phyloP scores from a whole-genome alignment of 2,797 vertebrate genomes.

The Rousettus madagascariensis region DNA sequence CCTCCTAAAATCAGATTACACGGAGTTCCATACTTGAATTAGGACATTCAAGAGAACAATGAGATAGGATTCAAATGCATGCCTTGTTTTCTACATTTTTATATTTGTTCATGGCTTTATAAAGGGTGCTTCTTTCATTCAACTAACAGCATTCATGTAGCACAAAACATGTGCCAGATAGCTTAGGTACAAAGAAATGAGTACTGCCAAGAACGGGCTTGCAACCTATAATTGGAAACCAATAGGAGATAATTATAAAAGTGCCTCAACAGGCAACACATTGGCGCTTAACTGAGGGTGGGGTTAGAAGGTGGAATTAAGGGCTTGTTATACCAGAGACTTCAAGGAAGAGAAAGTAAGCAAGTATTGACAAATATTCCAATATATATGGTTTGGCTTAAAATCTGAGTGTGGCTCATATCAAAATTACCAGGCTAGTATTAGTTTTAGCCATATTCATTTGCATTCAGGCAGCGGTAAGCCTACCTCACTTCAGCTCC shows the following conservation, averaged over 20 bases:
- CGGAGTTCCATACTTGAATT: neutral
- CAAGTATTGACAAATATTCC: neutral
- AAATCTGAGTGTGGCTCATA: neutral
- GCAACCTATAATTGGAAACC: neutral
- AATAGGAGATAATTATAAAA: neutral
- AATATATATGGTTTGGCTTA: neutral
- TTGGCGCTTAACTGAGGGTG: neutral
- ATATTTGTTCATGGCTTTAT: neutral
- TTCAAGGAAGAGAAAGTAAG: neutral
- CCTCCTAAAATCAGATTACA: neutral
- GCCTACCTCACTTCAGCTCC: neutral
- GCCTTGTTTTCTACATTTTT: neutral
- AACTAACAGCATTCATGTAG: neutral
- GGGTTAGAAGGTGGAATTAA: no score
- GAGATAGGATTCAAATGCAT: neutral
- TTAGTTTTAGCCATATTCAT: neutral
- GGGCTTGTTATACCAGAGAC: neutral
- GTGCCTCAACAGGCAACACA: neutral
- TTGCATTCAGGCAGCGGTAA: neutral
- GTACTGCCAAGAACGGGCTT: neutral
- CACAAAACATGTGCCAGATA: neutral
- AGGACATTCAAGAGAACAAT: neutral
- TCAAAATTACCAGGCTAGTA: neutral
- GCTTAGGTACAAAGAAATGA: neutral
- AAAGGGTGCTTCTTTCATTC: neutral